Percentiles rank a stretch among this genome's conserved stretches.
These are phyloP conservation scores for Cephalopterus ornatus DNA, from an alignment of 2,113 vertebrate genomes.

Conservation along the genomic window DNA sequence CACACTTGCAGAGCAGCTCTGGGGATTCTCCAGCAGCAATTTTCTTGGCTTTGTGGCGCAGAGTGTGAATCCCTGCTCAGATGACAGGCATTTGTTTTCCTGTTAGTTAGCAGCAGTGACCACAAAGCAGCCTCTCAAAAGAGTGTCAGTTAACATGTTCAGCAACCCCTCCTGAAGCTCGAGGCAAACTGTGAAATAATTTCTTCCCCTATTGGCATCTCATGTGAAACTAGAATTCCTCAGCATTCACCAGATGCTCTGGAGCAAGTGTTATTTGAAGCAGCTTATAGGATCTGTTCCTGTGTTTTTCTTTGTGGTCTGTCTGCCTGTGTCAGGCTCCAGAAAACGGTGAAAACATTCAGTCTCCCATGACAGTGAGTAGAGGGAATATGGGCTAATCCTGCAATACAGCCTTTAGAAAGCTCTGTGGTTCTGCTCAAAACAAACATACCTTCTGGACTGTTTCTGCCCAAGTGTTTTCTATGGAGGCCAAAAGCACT, in stretches of 20 bases:
- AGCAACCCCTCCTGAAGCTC: slow-evolving; percentile 19
- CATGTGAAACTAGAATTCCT: slow-evolving; percentile 34
- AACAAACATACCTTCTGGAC: slow-evolving; percentile 53
- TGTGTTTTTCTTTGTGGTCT: slow-evolving; percentile 41
- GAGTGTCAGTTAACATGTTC: not conserved
- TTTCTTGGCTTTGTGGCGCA: not conserved
- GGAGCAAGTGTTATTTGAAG: slow-evolving; percentile 49
- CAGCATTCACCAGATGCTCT: slow-evolving; percentile 35
- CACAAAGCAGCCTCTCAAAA: slow-evolving; percentile 24
- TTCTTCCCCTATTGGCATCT: slow-evolving; percentile 51
- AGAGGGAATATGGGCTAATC: not conserved
- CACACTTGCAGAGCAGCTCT: not conserved
- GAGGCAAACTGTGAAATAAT: slow-evolving; percentile 31
- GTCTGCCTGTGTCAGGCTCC: slow-evolving; percentile 50
- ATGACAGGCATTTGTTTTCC: slow-evolving; percentile 13
- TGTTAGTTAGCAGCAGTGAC: not conserved
- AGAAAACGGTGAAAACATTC: slow-evolving; percentile 41
- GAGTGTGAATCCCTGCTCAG: not conserved
- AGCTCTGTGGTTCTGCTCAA: slow-evolving; percentile 32
- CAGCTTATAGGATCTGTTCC: slow-evolving; percentile 23
- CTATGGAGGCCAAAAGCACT: slow-evolving; percentile 27
- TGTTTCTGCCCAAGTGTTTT: slow-evolving; percentile 43
- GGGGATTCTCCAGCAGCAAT: not conserved
- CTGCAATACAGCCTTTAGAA: not conserved
- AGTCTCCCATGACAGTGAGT: slow-evolving; percentile 19